phyloP scores from a whole-genome alignment of 1,140 invertebrate species.

The Drosophila ananassae region DNA sequence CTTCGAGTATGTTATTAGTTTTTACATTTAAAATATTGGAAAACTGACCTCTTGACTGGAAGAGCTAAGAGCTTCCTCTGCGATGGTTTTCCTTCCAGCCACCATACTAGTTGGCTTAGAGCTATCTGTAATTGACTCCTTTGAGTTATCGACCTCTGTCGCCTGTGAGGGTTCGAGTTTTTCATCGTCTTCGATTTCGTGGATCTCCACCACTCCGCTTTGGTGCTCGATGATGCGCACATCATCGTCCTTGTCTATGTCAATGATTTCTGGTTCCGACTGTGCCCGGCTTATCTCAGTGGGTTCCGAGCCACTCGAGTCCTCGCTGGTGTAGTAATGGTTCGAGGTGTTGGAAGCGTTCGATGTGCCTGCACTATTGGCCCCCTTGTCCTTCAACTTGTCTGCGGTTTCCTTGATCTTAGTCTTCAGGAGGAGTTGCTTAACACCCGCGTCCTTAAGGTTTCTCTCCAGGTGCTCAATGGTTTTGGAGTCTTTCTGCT shows the following conservation, averaged over 20 bases:
- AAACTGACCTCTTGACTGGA: conserved; percentile 27
- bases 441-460: conserved; percentile 84
- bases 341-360: conserved; percentile 54
- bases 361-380: conserved; percentile 33
- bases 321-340: conserved; percentile 54
- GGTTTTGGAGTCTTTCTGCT: conserved; percentile 87
- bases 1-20: too few relatives aligned
- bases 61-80: neutral
- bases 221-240: conserved; percentile 78
- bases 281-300: conserved; percentile 8
- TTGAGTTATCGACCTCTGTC: conserved; percentile 13
- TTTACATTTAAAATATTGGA: neutral
- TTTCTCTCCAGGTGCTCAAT: conserved; percentile 86
- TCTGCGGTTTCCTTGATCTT: conserved; percentile 71
- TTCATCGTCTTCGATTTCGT: conserved; percentile 84
- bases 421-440: conserved; percentile 71
- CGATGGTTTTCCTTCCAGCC: conserved; percentile 4
- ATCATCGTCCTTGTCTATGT: conserved; percentile 79
- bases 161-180: conserved; percentile 43
- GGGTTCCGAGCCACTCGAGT: conserved; percentile 34
- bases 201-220: conserved; percentile 85
- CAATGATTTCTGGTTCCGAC: conserved; percentile 62
- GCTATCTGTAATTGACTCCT: conserved; percentile 27
- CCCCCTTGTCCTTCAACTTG: conserved; percentile 62
- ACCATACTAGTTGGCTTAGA: conserved; percentile 14